Evolutionary conservation across 2,888 invertebrate genomes (phyloP), one percentile per base, ranked within the genome.

Genomic region (Pristionchus japonicus): DNA sequence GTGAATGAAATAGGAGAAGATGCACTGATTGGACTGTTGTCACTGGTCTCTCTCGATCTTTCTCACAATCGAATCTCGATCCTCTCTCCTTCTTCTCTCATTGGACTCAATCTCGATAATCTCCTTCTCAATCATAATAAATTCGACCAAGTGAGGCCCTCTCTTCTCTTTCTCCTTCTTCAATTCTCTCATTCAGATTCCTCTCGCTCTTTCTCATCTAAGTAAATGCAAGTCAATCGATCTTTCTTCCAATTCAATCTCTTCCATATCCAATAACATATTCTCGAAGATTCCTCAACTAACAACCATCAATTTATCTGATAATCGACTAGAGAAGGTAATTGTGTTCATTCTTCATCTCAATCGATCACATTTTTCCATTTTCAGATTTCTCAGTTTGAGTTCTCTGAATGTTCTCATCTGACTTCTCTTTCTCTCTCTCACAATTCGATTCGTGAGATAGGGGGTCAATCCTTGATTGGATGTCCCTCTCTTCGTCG

Each of bases 321-420:
- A 57, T n/a, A 86, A 86, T 43, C 34, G 37, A 52, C 13, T 86
- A 34, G 86, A 86, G 86, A 86, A 86, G 74, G 86, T 86, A 83
- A 20, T 31, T 34, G n/a, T 37, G n/a, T 15, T 17, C 13, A 43
- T 43, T 82, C 82, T 17, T 27, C 4, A 17, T 47, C 77, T n/a
- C 7, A 9, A 23, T 43, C n/a, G 20, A 23, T 80, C 27, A n/a
- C 40, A 52, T 57, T 17, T 27, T 61, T n/a, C 23, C 37, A 11
- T 13, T 88, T 91, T 74, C 88, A 91, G 91, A 88, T 93, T 74
- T 90, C 91, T 6, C 91, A 91, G n/a, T 91, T 91, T 89, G 91
- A 93, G 23, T 93, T 93, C 89, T 90, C 92, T 20, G 93, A 93
- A 87, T 91, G 92, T 80, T 61, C 89, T 1, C 91, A 92, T 80